Conservation (phyloP, 1,140 invertebrate genomes). For the Ceratoteleas bidentatus region DNA sequence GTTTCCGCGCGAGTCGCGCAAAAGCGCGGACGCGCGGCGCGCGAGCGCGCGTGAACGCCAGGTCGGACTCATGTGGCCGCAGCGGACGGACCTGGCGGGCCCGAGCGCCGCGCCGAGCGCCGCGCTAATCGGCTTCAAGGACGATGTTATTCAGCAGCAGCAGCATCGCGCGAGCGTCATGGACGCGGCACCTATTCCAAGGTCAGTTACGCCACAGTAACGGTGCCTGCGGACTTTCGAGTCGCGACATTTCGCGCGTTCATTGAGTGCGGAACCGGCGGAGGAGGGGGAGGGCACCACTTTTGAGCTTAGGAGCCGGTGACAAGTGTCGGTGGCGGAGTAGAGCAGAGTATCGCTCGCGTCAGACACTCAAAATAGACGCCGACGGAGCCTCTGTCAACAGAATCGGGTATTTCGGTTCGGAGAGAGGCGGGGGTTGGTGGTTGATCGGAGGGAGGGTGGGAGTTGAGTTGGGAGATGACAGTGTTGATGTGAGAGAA, state of each 20-base stretch:
- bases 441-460: too few relatives aligned
- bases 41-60: background rate
- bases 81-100: conserved; percentile 57
- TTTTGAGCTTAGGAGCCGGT: too few relatives aligned
- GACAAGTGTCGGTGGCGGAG: too few relatives aligned
- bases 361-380: too few relatives aligned
- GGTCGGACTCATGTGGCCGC: conserved; percentile 69
- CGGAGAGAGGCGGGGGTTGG: too few relatives aligned
- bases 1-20: background rate
- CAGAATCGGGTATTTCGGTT: too few relatives aligned
- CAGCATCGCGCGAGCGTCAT: conserved; percentile 51
- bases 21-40: background rate
- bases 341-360: too few relatives aligned
- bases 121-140: conserved; percentile 58
- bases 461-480: too few relatives aligned
- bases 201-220: conserved; percentile 66
- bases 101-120: conserved; percentile 25
- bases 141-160: conserved; percentile 61
- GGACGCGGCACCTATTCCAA: conserved; percentile 63
- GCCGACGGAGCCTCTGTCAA: too few relatives aligned
- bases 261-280: background rate
- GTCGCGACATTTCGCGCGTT: conserved; percentile 4
- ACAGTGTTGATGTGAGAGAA: too few relatives aligned
- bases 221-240: conserved; percentile 41
- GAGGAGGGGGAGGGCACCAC: too few relatives aligned